Percentiles rank a stretch among this genome's conserved stretches.
Evolutionary conservation across 2,797 vertebrate genomes (phyloP).

Genomic region (Dryobates pubescens): DNA sequence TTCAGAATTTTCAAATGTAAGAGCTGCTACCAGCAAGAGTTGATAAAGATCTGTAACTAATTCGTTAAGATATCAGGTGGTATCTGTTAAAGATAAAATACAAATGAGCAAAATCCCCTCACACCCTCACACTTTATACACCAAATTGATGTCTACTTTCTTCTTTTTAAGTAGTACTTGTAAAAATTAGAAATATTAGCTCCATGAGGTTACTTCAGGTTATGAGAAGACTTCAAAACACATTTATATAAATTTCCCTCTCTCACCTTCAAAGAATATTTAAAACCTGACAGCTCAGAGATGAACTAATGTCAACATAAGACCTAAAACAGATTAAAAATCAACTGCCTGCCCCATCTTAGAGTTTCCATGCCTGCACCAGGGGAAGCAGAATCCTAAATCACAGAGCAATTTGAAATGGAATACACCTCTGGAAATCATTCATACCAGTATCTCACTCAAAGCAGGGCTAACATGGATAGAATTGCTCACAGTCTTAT

Average conservation of each 20-base stretch:
- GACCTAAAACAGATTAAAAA: not conserved
- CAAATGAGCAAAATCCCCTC: conserved; percentile 10
- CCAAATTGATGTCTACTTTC: not conserved
- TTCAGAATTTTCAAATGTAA: not conserved
- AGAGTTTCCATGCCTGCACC: not conserved
- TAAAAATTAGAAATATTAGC: not conserved
- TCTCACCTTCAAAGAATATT: not conserved
- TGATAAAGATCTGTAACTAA: conserved; percentile 15
- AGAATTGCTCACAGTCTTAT: not conserved
- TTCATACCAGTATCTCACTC: not conserved
- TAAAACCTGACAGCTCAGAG: not conserved
- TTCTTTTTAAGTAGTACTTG: not conserved
- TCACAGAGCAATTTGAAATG: not conserved
- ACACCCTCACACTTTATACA: not conserved
- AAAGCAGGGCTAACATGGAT: not conserved
- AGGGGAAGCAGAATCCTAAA: not conserved
- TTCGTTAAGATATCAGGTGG: not conserved
- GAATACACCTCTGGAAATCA: not conserved
- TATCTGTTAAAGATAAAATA: conserved; percentile 32
- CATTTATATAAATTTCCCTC: not conserved
- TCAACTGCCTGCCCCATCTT: not conserved
- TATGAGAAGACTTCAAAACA: not conserved
- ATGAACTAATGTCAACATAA: not conserved
- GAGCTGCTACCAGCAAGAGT: not conserved
- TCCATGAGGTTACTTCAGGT: not conserved